These are phyloP conservation scores for Eledona agricola DNA, from an alignment of 2,888 invertebrate genomes.

Conservation along the genomic window DNA sequence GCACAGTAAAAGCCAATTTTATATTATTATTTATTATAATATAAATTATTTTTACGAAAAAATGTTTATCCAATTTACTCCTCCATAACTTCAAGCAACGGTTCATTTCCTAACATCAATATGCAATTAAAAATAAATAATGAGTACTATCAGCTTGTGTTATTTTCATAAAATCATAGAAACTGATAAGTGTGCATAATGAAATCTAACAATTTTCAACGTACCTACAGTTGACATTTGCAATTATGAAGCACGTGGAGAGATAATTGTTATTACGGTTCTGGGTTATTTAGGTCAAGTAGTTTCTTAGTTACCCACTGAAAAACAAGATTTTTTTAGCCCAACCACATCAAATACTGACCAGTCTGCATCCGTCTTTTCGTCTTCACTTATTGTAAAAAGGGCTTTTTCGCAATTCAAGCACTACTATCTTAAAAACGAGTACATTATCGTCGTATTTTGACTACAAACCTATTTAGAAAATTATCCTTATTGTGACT, in stretches of 20 bases:
- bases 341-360: background rate
- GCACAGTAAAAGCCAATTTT: constrained; percentile 3
- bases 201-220: too few relatives aligned
- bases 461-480: too few relatives aligned
- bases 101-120: constrained; percentile 24
- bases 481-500: too few relatives aligned
- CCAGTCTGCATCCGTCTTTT: too few relatives aligned
- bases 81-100: constrained; percentile 7
- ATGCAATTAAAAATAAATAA: constrained; percentile 26
- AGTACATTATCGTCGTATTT: too few relatives aligned
- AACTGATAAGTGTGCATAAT: constrained; percentile 7
- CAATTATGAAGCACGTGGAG: constrained; percentile 17
- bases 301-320: background rate
- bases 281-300: constrained; percentile 14
- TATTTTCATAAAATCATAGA: constrained; percentile 23
- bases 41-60: constrained; percentile 10
- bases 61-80: constrained; percentile 10
- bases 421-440: too few relatives aligned
- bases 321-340: background rate
- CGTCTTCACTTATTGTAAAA: too few relatives aligned
- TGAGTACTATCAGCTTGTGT: constrained; percentile 10
- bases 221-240: constrained; percentile 9
- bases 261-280: constrained; percentile 20
- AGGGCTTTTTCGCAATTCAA: too few relatives aligned
- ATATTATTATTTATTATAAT: constrained; percentile 5